Evolutionary conservation across 2,888 invertebrate genomes (phyloP).

Genomic region (Meiosimyza platycephala): DNA sequence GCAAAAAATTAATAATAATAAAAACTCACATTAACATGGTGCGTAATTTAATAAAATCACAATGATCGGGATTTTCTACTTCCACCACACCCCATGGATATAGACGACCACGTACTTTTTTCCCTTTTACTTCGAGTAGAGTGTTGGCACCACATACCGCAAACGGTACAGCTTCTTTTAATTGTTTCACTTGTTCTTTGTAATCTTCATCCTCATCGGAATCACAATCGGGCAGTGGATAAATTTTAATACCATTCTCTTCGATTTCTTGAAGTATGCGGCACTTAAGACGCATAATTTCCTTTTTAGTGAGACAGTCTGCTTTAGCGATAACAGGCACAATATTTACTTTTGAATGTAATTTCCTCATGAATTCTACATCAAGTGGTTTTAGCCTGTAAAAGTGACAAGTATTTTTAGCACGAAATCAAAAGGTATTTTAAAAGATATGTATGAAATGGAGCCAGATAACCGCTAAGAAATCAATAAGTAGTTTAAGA

Average conservation of each 20-base stretch:
- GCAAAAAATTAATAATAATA: conserved; percentile 14
- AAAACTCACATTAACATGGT: conserved; percentile 90
- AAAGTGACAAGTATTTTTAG: background rate
- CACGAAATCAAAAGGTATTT: background rate
- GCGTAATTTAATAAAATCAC: conserved; percentile 96
- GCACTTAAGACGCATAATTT: conserved; percentile 86
- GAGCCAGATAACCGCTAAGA: no score
- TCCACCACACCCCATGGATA: conserved; percentile 99
- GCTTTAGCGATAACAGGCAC: conserved; percentile 98
- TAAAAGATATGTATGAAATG: background rate
- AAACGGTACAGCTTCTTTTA: conserved; percentile 95
- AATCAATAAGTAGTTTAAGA: no score
- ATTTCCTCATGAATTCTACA: conserved; percentile 95
- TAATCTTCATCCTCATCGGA: conserved; percentile 96
- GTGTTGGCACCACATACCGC: conserved; percentile 97
- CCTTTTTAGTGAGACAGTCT: conserved; percentile 93
- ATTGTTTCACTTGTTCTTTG: conserved; percentile 90
- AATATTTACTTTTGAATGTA: conserved; percentile 95
- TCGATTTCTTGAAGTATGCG: conserved; percentile 92
- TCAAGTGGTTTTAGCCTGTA: conserved; percentile 89
- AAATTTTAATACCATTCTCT: conserved; percentile 91
- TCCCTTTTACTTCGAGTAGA: conserved; percentile 89
- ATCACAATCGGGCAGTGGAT: conserved; percentile 95
- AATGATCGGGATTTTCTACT: conserved; percentile 98
- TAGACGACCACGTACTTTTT: conserved; percentile 91